Conservation (phyloP, 2,797 vertebrate genomes). For the Poecilia gillii region DNA sequence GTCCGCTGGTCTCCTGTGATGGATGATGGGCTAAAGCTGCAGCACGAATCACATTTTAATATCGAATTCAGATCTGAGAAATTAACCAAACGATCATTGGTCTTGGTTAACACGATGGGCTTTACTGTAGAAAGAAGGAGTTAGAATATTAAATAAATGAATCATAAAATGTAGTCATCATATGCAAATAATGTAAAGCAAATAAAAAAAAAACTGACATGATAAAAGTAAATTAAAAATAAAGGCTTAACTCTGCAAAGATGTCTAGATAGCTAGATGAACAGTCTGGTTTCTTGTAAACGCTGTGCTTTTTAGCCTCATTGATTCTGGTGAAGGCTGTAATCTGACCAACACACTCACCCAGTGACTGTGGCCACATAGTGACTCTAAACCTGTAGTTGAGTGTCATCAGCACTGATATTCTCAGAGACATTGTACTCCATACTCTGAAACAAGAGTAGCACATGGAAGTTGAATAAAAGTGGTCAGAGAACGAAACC, state of each 20-base stretch:
- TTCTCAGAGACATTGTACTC: not conserved
- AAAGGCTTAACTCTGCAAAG: not conserved
- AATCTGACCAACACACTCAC: not conserved
- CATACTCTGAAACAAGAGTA: not conserved
- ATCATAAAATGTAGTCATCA: not conserved
- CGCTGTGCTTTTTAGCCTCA: not conserved
- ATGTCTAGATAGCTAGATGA: too few relatives aligned
- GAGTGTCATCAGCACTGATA: not conserved
- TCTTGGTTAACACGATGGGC: not conserved
- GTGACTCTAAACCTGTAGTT: not conserved
- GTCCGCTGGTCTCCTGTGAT: constrained; percentile 19
- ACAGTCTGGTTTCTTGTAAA: not conserved
- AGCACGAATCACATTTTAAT: constrained; percentile 1
- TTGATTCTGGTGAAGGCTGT: not conserved
- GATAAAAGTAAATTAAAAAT: not conserved
- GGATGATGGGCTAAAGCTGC: constrained; percentile 32
- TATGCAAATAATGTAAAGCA: not conserved
- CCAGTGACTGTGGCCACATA: not conserved
- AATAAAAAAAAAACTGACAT: not conserved
- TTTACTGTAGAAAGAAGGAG: not conserved
- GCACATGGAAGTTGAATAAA: not conserved
- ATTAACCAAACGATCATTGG: not conserved
- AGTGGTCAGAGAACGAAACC: not conserved
- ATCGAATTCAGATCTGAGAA: constrained; percentile 5
- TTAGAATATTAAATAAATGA: not conserved